Evolutionary conservation across 2,113 vertebrate genomes (phyloP).

Genomic region (Dipodomys stephensi): DNA sequence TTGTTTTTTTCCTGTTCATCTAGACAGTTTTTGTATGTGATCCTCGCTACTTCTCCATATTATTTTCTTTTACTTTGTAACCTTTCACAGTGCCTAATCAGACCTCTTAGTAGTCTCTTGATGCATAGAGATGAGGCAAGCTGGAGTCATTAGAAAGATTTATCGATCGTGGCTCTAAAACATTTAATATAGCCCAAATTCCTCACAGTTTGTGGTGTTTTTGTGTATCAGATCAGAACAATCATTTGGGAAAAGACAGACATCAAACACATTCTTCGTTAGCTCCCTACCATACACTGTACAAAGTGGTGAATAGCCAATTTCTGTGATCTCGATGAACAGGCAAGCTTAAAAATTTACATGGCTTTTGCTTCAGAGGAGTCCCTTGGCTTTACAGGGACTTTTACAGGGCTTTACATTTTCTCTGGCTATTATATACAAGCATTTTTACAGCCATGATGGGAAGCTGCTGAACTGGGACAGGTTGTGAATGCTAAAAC

Average conservation of each 20-base stretch:
- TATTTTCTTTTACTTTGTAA: background rate
- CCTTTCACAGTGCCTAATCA: slow-evolving; percentile 16
- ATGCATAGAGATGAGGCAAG: background rate
- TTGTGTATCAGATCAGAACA: background rate
- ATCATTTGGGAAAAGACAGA: background rate
- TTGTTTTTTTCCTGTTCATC: background rate
- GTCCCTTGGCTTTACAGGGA: background rate
- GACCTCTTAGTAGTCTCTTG: background rate
- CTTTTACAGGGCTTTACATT: background rate
- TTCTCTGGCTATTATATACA: background rate
- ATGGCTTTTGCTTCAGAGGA: background rate
- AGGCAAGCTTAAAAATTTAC: background rate
- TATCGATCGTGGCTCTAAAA: background rate
- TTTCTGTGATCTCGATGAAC: background rate
- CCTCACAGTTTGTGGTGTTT: background rate
- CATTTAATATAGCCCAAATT: background rate
- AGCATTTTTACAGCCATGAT: background rate
- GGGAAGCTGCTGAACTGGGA: background rate
- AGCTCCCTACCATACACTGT: background rate
- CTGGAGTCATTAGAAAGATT: slow-evolving; percentile 27
- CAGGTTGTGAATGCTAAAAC: background rate
- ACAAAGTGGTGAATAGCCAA: background rate
- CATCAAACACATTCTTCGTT: background rate
- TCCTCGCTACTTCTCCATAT: background rate
- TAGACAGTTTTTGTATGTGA: slow-evolving; percentile 14